Evolutionary conservation across 2,888 invertebrate genomes (phyloP).

Genomic region (Plemyria rubiginata): DNA sequence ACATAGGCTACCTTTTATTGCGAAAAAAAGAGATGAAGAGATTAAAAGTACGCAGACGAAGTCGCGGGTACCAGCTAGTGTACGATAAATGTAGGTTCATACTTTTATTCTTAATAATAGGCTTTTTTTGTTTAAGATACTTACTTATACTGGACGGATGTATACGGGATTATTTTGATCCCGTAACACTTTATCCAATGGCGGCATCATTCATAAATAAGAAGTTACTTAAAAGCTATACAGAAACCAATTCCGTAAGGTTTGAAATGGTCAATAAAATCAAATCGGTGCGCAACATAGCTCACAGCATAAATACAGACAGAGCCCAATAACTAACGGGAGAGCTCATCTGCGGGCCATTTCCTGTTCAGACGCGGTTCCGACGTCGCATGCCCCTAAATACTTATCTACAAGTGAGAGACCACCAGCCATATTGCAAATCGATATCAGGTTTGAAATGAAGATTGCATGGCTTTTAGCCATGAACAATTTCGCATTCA

Average conservation of each 20-base stretch:
- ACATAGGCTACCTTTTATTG: no score
- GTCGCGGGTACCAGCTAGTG: no score
- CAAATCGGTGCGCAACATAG: slow-evolving; percentile 25
- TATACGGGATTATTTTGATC: no score
- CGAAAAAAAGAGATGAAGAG: no score
- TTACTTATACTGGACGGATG: no score
- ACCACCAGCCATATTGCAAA: slow-evolving; percentile 41
- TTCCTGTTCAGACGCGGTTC: slow-evolving; percentile 74
- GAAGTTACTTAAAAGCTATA: not conserved
- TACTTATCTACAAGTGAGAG: slow-evolving; percentile 40
- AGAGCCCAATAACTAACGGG: slow-evolving; percentile 53
- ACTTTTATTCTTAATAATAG: no score
- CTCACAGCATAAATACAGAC: slow-evolving; percentile 27
- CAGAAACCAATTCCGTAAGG: slow-evolving; percentile 9
- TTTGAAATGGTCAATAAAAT: slow-evolving; percentile 23
- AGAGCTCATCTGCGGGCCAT: slow-evolving; percentile 74
- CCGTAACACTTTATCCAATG: no score
- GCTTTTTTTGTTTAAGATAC: no score
- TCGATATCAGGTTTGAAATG: slow-evolving; percentile 39
- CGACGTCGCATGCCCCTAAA: slow-evolving; percentile 61
- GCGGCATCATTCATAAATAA: no score
- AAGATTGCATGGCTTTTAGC: not conserved
- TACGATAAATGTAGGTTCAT: no score
- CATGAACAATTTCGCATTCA: slow-evolving; percentile 17
- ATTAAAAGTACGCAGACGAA: no score